A percentile compares a stretch with the other conserved stretches of the same genome.
phyloP scores from a whole-genome alignment of 2,888 invertebrate species.

The Hyalella azteca region DNA sequence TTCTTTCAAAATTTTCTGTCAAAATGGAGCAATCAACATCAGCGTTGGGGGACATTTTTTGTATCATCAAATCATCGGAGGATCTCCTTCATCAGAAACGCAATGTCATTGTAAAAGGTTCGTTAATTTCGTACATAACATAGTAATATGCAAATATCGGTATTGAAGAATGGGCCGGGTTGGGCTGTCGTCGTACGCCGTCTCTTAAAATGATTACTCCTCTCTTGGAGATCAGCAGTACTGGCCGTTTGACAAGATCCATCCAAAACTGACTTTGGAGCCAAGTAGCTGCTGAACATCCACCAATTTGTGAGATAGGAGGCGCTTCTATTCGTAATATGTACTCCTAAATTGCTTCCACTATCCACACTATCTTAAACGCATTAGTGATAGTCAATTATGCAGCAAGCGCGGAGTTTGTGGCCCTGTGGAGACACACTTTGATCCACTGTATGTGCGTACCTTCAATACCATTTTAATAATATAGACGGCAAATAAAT shows the following conservation, averaged over 20 bases:
- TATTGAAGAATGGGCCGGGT: background rate
- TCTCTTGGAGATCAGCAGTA: background rate
- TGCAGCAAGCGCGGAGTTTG: background rate
- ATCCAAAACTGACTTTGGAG: background rate
- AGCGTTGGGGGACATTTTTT: background rate
- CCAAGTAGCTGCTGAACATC: background rate
- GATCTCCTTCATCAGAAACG: background rate
- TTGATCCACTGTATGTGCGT: background rate
- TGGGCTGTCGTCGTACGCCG: background rate
- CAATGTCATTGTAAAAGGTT: background rate
- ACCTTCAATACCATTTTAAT: background rate
- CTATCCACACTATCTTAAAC: background rate
- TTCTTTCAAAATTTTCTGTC: background rate
- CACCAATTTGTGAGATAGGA: no score
- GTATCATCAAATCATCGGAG: conserved; percentile 4
- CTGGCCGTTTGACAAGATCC: background rate
- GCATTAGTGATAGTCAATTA: background rate
- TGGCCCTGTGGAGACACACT: background rate
- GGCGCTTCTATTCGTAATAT: no score
- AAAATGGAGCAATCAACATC: background rate
- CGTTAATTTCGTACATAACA: background rate
- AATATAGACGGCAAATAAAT: background rate
- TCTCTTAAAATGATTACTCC: background rate
- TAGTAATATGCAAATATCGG: background rate
- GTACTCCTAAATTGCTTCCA: no score